Evolutionary conservation across 2,888 invertebrate genomes (phyloP).

Genomic region (Micropterix aruncella): DNA sequence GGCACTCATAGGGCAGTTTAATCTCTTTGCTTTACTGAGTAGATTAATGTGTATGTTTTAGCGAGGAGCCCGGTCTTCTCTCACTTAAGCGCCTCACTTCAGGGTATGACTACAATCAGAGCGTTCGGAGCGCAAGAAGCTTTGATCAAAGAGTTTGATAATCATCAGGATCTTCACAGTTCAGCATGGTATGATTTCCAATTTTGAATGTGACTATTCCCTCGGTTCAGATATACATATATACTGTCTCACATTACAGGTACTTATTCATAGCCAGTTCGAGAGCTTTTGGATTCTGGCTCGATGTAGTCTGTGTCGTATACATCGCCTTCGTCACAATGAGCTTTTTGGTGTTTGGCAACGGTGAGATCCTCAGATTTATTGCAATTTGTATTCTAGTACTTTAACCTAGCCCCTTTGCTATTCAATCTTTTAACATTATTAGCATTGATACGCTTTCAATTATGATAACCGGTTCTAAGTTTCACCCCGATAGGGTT

Average conservation of each 20-base stretch:
- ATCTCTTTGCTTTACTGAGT: no score
- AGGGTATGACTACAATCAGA: slow-evolving; percentile 83
- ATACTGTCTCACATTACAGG: slow-evolving; percentile 20
- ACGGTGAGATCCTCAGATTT: slow-evolving; percentile 29
- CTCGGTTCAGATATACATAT: no score
- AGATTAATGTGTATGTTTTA: no score
- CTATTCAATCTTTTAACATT: no score
- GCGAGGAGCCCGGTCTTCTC: slow-evolving; percentile 94
- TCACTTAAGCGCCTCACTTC: slow-evolving; percentile 77
- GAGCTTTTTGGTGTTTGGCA: slow-evolving; percentile 62
- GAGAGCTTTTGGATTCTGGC: slow-evolving; percentile 86
- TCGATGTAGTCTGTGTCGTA: slow-evolving; percentile 77
- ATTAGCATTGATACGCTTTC: no score
- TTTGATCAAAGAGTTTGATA: slow-evolving; percentile 66
- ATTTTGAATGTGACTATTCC: no score
- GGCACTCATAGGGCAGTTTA: no score
- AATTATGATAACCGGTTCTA: no score
- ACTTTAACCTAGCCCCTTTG: no score
- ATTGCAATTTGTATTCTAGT: no score
- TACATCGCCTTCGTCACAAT: slow-evolving; percentile 79
- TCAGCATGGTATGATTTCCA: slow-evolving; percentile 76
- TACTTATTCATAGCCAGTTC: slow-evolving; percentile 80
- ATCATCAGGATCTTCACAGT: slow-evolving; percentile 74
- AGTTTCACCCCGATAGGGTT: no score
- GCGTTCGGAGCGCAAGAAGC: slow-evolving; percentile 73